Evolutionary conservation across 1,140 invertebrate genomes (phyloP).

Genomic region (Apocrypta bakeri): DNA sequence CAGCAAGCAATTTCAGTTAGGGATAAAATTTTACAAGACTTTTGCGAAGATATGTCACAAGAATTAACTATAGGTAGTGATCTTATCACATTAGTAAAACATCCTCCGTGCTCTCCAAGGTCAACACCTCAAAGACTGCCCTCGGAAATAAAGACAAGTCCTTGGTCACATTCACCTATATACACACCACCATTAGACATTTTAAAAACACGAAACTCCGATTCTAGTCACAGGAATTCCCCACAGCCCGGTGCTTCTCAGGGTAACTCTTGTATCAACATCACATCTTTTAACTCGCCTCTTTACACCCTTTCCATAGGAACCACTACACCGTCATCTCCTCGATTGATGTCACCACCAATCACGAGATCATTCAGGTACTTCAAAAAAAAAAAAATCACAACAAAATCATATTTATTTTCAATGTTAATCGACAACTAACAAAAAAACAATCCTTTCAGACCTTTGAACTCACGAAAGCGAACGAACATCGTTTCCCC

Average conservation of each 20-base stretch:
- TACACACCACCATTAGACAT: constrained; percentile 71
- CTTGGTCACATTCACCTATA: constrained; percentile 64
- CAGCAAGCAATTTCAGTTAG: constrained; percentile 68
- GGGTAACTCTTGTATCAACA: constrained; percentile 57
- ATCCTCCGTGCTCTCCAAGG: constrained; percentile 69
- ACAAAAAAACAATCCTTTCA: constrained; percentile 38
- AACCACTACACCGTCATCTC: constrained; percentile 66
- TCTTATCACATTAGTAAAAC: constrained; percentile 70
- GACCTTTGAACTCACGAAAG: constrained; percentile 65
- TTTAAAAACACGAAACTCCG: constrained; percentile 68
- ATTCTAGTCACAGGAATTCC: constrained; percentile 68
- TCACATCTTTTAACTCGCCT: constrained; percentile 67
- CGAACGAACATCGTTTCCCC: constrained; percentile 66
- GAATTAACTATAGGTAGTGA: constrained; percentile 71
- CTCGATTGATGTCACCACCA: constrained; percentile 69
- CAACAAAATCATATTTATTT: too few species aligned
- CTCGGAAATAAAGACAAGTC: constrained; percentile 61
- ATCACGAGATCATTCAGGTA: constrained; percentile 63
- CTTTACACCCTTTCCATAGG: constrained; percentile 68
- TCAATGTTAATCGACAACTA: not conserved
- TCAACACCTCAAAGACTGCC: constrained; percentile 70
- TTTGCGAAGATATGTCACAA: constrained; percentile 71
- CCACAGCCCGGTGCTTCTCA: constrained; percentile 68
- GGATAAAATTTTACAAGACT: constrained; percentile 72
- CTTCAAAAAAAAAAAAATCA: not conserved